These are phyloP conservation scores for Meloidogyne exigua DNA, from an alignment of 1,140 invertebrate species.

Conservation along the genomic window DNA sequence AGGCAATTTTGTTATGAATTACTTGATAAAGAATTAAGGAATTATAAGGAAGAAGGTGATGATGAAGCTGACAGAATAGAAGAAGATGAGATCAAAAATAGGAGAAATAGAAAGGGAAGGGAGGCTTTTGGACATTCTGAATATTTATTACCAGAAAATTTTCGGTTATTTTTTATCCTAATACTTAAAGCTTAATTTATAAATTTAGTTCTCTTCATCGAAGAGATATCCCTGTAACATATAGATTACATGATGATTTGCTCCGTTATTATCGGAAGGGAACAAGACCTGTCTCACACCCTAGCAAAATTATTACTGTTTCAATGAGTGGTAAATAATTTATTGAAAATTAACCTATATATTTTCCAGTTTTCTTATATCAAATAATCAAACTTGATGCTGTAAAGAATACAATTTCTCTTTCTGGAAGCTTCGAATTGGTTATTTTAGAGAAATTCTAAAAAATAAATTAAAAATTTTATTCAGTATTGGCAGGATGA, in stretches of 20 bases:
- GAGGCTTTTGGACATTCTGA: conserved; percentile 2
- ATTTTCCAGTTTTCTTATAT: conserved; percentile 54
- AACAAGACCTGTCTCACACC: conserved; percentile 61
- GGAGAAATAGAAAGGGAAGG: not conserved
- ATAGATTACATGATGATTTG: conserved; percentile 57
- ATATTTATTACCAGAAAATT: conserved; percentile 32
- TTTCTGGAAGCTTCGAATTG: conserved; percentile 62
- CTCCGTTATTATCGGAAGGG: conserved; percentile 57
- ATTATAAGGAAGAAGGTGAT: conserved; percentile 2
- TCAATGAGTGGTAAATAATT: conserved; percentile 47
- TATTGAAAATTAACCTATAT: not conserved
- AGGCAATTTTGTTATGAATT: conserved; percentile 20
- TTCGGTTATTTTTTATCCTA: conserved; percentile 12
- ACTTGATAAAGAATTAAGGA: not conserved
- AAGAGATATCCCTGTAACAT: conserved; percentile 62
- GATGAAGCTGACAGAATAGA: not conserved
- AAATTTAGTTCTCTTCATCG: conserved; percentile 44
- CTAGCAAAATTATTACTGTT: conserved; percentile 57
- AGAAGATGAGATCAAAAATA: not conserved
- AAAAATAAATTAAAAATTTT: not conserved
- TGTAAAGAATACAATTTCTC: conserved; percentile 62
- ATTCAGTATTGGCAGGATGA: conserved; percentile 66
- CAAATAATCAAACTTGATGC: conserved; percentile 63
- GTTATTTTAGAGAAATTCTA: conserved; percentile 35
- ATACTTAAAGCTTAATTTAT: not conserved